Evolutionary conservation across 1,140 invertebrate genomes (phyloP), one percentile per base, ranked within the genome.

Genomic region (Homarus americanus): DNA sequence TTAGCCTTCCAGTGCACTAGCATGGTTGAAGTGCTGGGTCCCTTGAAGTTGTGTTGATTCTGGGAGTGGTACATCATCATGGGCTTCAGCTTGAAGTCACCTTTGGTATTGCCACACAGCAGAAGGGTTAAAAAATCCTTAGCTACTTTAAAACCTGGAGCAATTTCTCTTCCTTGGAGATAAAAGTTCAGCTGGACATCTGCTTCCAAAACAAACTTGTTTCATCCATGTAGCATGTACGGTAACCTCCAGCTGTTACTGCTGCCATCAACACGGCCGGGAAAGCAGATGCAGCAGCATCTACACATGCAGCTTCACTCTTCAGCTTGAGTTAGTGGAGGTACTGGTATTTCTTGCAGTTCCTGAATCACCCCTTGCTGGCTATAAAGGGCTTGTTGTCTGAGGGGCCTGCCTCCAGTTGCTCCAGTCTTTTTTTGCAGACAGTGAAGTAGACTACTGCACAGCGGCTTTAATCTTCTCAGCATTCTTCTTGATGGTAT

Each of bases 201-300:
- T 9, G 20, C 9, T 82, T 63, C 80, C 80, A 82, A 82, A 63
- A 63, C 58, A 82, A 36, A 10, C 49, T 49, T 15, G 80, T 82
- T 36, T 82, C 58, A 38, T 82, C 49, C n/a, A 63, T 24, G 4
- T 82, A 40, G 44, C 63, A 24, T 79, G 36, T 17, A 41, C 32
- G 17, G 36, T 28, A 38, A 44, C 76, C 10, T 49, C 38, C 38
- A n/a, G n/a, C n/a, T n/a, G n/a, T n/a, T n/a, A n/a, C n/a, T n/a
- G n/a, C n/a, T n/a, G n/a, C n/a, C n/a, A n/a, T n/a, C n/a, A n/a
- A n/a, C n/a, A n/a, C n/a, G n/a, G n/a, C n/a, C n/a, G n/a, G n/a
- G n/a, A n/a, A n/a, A n/a, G n/a, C n/a, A n/a, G n/a, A n/a, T n/a
- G n/a, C n/a, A n/a, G n/a, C n/a, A n/a, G n/a, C n/a, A n/a, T n/a